Evolutionary conservation across 2,888 invertebrate genomes (phyloP).

Genomic region (Pterostichus niger): DNA sequence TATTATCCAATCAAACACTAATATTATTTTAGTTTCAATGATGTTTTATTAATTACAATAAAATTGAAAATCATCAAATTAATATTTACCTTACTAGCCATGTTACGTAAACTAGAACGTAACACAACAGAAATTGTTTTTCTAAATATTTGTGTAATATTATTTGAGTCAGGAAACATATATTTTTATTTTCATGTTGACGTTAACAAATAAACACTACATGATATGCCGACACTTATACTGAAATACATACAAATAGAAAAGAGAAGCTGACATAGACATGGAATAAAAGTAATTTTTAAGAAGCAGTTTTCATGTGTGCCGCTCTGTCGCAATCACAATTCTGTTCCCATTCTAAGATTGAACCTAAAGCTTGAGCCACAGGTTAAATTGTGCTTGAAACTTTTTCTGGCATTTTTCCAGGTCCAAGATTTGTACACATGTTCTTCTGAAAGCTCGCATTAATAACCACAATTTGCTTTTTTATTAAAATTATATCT

Average conservation of each 20-base stretch:
- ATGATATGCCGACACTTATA: not conserved
- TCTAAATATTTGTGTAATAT: not conserved
- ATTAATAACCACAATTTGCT: constrained; percentile 3
- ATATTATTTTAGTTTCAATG: no score
- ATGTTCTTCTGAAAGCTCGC: constrained; percentile 27
- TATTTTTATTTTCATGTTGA: constrained; percentile 1
- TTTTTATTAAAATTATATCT: constrained; percentile 26
- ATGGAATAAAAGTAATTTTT: constrained; percentile 8
- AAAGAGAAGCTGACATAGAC: constrained; percentile 5
- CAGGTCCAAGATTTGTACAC: constrained; percentile 13
- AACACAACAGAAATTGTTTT: not conserved
- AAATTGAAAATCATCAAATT: no score
- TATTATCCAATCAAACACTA: no score
- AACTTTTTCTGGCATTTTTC: constrained; percentile 34
- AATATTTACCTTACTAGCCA: no score
- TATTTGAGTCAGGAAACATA: not conserved
- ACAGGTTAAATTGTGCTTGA: constrained; percentile 53
- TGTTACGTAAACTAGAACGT: not conserved
- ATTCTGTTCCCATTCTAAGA: constrained; percentile 29
- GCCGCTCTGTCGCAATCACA: constrained; percentile 18
- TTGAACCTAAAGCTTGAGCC: constrained; percentile 3
- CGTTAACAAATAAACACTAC: constrained; percentile 2
- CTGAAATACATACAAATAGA: not conserved
- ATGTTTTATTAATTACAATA: no score
- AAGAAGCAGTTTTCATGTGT: constrained; percentile 7